Base-by-base conservation (phyloP, 2,113 vertebrate genomes). In the Rhea americana region DNA sequence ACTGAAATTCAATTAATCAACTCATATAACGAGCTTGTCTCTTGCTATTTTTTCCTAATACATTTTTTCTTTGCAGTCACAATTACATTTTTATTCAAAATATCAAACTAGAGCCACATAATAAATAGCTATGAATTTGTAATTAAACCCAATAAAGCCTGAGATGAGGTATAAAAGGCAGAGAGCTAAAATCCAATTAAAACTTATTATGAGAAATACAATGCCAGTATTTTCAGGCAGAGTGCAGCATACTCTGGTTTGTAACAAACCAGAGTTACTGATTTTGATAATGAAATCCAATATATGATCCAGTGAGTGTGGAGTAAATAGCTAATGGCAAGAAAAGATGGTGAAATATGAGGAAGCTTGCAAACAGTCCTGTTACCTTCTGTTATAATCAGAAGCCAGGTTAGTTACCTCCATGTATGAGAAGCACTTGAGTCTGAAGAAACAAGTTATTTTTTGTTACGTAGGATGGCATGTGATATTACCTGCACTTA, bases 1-100 rank as follows among this genome's bases (percentile, higher is more conserved):
- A 91, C 85, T 89, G 68, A 88, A 96, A 93, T 96, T 97, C 95
- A 97, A 95, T 98, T 97, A 97, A 97, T 98, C 96, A 97, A 91
- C 59, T 93, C 50, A 32, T 87, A 97, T 88, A 97, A 97, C 95
- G 82, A 90, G 76, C 92, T 93, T 83, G 79, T 88, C 95, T 93
- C 93, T 91, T 87, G 81, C 91, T 97, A 91, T 96, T 97, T 97
- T 97, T 94, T 88, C 93, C 90, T 91, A 97, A 96, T 96, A 84
- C 45, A 24, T 94, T 97, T 97, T 97, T 96, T 93, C 92, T 95
- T 96, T 87, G 89, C n/a, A n/a, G n/a, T n/a, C n/a, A n/a, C n/a
- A n/a, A n/a, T n/a, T n/a, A n/a, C n/a, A n/a, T n/a, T n/a, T n/a
- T n/a, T n/a, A n/a, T n/a, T n/a, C 72, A 96, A 97, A 97, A 97